phyloP scores from a whole-genome alignment of 2,113 vertebrate genomes.

The Aspidoscelis tigris region DNA sequence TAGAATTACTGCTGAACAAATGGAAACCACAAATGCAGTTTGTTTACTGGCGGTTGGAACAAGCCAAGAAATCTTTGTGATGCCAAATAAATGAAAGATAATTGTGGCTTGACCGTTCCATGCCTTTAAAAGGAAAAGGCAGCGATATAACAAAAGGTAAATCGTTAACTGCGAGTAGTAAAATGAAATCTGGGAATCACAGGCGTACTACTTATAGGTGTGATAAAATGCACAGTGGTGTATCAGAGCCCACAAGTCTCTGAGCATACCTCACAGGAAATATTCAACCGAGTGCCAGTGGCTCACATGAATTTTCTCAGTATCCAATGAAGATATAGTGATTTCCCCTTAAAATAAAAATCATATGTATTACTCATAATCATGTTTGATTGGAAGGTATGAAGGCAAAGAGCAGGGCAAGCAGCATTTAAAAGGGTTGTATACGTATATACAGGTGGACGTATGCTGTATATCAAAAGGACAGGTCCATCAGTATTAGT shows the following conservation, averaged over 20 bases:
- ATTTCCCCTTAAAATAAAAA: too few relatives aligned
- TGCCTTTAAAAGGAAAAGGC: not conserved
- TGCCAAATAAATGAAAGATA: constrained; percentile 2
- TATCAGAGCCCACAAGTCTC: too few relatives aligned
- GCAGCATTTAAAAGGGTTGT: too few relatives aligned
- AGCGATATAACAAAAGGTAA: not conserved
- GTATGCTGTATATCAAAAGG: too few relatives aligned
- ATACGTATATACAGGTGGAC: too few relatives aligned
- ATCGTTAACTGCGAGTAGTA: not conserved
- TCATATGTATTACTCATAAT: too few relatives aligned
- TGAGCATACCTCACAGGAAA: not conserved
- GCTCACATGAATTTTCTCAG: not conserved
- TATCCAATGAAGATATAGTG: not conserved
- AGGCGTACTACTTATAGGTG: too few relatives aligned
- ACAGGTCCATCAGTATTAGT: too few relatives aligned
- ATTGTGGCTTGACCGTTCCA: not conserved
- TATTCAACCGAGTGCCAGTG: not conserved
- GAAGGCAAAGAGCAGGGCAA: too few relatives aligned
- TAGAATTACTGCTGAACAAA: constrained; percentile 34
- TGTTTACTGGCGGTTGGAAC: constrained; percentile 29
- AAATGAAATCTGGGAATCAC: not conserved
- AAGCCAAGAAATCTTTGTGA: not conserved
- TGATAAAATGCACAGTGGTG: too few relatives aligned
- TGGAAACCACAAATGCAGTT: not conserved
- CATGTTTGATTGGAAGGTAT: too few relatives aligned